Base-by-base conservation (phyloP, 2,797 vertebrate species). In the Cyprinodon diabolis region DNA sequence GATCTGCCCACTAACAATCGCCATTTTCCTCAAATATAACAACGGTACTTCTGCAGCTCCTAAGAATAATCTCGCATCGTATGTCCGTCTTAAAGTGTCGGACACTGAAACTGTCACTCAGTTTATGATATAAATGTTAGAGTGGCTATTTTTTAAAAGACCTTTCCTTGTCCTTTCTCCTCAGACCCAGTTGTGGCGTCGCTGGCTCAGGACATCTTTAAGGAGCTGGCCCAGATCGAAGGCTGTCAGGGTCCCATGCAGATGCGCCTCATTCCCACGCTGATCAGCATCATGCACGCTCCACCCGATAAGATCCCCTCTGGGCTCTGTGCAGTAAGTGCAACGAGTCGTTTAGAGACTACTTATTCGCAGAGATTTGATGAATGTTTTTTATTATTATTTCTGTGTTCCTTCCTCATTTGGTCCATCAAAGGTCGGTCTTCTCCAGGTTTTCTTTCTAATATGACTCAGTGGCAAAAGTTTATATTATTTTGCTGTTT, bases 281-380 rank as follows among this genome's bases (percentile, higher is more conserved):
- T 99, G 71, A 95, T 99, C 93, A 99, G 97, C 96, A 99, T 99
- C 88, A 99, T 99, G 98, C 97, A 99, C 88, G 98, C 98, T 48
- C 98, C 98, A 0, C 76, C 95, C 1, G 98, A 99, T 95, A 99
- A 99, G 95, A 97, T 99, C 87, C 98, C 98, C 1, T 92, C 96
- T 0, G 98, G 98, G 45, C 96, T 99, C 52, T 99, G 98, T 90
- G 96, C 97, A 77, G 98, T 99, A 88, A 96, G 97, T 95, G 11
- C 62, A 45, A 23, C 10, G 6, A 4, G 4, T 4, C 10, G 7
- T 65, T n/a, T 45, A n/a, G 9, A 47, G 19, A 45, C n/a, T n/a
- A 45, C 13, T 43, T 63, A 43, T 10, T 37, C 6, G 17, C 30
- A 40, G 58, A 63, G 60, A 19, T 40, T 6, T 19, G 19, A 17